These are phyloP conservation scores for Hypena proboscidalis DNA, from an alignment of 2,888 invertebrate genomes.

Conservation along the genomic window DNA sequence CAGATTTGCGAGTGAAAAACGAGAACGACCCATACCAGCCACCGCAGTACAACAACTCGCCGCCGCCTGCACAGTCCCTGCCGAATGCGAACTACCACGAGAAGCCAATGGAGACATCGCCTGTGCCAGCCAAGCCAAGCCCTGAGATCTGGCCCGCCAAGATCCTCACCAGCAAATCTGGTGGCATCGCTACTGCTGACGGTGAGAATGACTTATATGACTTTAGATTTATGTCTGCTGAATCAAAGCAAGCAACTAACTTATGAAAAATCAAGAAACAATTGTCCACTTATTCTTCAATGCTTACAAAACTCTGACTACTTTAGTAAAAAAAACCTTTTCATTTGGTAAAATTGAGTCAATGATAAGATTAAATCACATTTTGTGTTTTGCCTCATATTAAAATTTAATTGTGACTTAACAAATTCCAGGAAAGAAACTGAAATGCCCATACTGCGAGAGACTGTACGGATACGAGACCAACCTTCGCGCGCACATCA, in stretches of 20 bases:
- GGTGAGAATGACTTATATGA: constrained; percentile 80
- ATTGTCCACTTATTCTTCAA: too few species aligned
- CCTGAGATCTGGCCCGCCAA: constrained; percentile 87
- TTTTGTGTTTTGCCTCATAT: too few species aligned
- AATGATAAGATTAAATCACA: too few species aligned
- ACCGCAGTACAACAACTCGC: constrained; percentile 84
- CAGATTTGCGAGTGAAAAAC: constrained; percentile 92
- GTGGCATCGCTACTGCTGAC: constrained; percentile 93
- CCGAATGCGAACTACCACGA: constrained; percentile 77
- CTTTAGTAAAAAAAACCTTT: too few species aligned
- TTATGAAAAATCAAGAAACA: too few species aligned
- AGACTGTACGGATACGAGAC: constrained; percentile 97
- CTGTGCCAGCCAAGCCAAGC: constrained; percentile 85
- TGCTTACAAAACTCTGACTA: too few species aligned
- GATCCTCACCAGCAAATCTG: constrained; percentile 89
- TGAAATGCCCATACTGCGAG: constrained; percentile 97
- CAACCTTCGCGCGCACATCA: constrained; percentile 95
- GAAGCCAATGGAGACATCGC: constrained; percentile 76
- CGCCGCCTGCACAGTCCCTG: constrained; percentile 84
- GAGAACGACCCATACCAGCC: constrained; percentile 85
- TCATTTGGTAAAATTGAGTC: too few species aligned
- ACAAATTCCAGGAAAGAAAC: constrained; percentile 91
- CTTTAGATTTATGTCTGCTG: not conserved
- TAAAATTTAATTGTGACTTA: not conserved
- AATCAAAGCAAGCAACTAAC: too few species aligned